Evolutionary conservation across 2,113 vertebrate genomes (phyloP), one percentile per base, ranked within the genome.

Genomic region (Rhinopomastus cyanomelas): DNA sequence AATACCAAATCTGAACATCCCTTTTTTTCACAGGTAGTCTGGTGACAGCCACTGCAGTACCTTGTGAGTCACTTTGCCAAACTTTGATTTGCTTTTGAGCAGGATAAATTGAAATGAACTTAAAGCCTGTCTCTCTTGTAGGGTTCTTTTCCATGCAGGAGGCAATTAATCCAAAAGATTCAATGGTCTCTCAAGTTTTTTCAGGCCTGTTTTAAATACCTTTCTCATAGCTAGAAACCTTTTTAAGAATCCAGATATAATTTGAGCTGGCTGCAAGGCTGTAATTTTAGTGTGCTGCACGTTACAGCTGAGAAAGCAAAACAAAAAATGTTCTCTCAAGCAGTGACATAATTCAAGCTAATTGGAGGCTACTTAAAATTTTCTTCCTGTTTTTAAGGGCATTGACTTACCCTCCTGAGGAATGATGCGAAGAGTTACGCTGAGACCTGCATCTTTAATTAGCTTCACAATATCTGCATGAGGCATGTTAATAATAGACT

Each of bases 391-490:
- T 87, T 96, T 94, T 94, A 93, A 95, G 90, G 85, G 85, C 85
- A 88, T 85, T 85, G 51, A 97, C 98, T 98, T 97, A 99, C 99
- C 99, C 97, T 99, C 99, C 97, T 99, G 99, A 90, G 99, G 98
- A 92, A 99, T 98, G 98, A 99, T 98, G 97, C 98, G 98, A 96
- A 99, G 98, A 76, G 98, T 99, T 95, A 99, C 99, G 62, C 98
- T 99, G 88, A 99, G 98, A 73, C 99, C 99, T 2, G 99, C 99
- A 69, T 99, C 99, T 97, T 99, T 99, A 98, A 99, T 99, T 95
- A 99, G 98, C 96, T 99, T 99, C 87, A 99, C 99, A 88, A 99
- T 99, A 97, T 99, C 99, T 34, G 98, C 99, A 75, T 99, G 99
- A 77, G 99, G 98, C 98, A 99, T 99, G 97, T 97, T 99, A 95